Conservation (phyloP, 1,140 invertebrate genomes). For the Anoplolepis gracilipes region DNA sequence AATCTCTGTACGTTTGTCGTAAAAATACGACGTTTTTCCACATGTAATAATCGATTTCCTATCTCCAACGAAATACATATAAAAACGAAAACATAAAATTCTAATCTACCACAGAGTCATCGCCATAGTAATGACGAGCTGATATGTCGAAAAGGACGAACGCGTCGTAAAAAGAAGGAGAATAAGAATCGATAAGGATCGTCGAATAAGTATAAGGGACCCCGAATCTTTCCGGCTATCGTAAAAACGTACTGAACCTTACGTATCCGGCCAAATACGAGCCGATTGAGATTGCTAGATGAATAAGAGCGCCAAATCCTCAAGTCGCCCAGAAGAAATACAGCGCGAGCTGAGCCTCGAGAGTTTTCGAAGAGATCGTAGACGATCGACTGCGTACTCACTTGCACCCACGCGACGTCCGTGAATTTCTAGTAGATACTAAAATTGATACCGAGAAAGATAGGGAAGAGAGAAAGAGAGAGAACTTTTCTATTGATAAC, state of each 20-base stretch:
- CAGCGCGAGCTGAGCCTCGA: slow-evolving; percentile 47
- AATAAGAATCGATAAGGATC: slow-evolving; percentile 64
- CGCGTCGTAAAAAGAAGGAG: slow-evolving; percentile 36
- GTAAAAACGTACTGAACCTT: slow-evolving; percentile 53
- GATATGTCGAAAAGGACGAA: slow-evolving; percentile 42
- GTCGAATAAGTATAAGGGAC: slow-evolving; percentile 46
- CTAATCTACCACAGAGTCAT: slow-evolving; percentile 55
- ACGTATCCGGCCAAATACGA: slow-evolving; percentile 48
- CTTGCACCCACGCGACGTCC: not conserved
- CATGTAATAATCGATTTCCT: slow-evolving; percentile 48
- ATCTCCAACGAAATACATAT: slow-evolving; percentile 12
- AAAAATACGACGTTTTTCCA: not conserved
- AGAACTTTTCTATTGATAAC: slow-evolving; percentile 44
- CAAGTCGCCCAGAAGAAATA: slow-evolving; percentile 40
- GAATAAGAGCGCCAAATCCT: slow-evolving; percentile 57
- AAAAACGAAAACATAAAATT: slow-evolving; percentile 55
- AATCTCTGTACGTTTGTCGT: not conserved
- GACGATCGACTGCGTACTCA: slow-evolving; percentile 23
- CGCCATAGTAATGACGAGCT: slow-evolving; percentile 56
- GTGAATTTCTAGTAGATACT: slow-evolving; percentile 58
- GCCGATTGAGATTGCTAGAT: slow-evolving; percentile 59
- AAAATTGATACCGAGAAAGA: slow-evolving; percentile 46
- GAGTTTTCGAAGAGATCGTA: slow-evolving; percentile 56
- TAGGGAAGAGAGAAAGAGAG: not conserved
- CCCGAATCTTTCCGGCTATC: slow-evolving; percentile 36